Base-by-base conservation (phyloP, 2,888 invertebrate genomes). In the Phengaris arion region DNA sequence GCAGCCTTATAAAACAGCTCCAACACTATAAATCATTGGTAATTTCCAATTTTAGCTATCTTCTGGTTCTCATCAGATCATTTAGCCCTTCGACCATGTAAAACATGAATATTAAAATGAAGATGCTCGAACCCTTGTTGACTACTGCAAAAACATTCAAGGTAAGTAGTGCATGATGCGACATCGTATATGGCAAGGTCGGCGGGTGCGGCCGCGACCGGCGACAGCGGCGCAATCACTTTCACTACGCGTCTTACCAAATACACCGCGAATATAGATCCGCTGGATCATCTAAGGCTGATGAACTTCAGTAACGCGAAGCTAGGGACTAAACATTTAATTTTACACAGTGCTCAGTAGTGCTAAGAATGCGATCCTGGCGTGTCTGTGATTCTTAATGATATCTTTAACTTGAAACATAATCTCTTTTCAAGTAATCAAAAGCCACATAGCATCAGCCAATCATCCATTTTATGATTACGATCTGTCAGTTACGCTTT, bases 141-240 rank as follows among this genome's bases (percentile, higher is more conserved):
- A 79, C 82, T 84, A 83, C 83, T 84, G 81, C 83, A 86, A 88
- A 88, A 80, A 79, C 77, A 79, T 82, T 82, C 85, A 86, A 89
- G 87, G 87, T 85, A 86, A 86, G 83, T 86, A 82, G 84, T 85
- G 84, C 84, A 84, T 79, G 81, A 81, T 82, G 81, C 81, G 82
- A 78, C 79, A 78, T 81, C 85, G 84, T 89, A 89, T 90, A 91
- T 87, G 91, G 91, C 93, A 93, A 93, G 92, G 93, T 91, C 92
- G 90, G 84, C 87, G 83, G 86, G 92, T 90, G 84, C 87, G 83
- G 86, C 85, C 89, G 35, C 35, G 35, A 88, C 90, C 89, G 90
- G 91, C 92, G 92, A 92, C 92, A 89, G 84, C 85, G 82, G 82
- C 88, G 89, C 89, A 89, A 90, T 91, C 92, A 92, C 92, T 92